These are phyloP conservation scores for Saxicola maurus DNA, from an alignment of 2,797 vertebrate genomes.

Conservation along the genomic window DNA sequence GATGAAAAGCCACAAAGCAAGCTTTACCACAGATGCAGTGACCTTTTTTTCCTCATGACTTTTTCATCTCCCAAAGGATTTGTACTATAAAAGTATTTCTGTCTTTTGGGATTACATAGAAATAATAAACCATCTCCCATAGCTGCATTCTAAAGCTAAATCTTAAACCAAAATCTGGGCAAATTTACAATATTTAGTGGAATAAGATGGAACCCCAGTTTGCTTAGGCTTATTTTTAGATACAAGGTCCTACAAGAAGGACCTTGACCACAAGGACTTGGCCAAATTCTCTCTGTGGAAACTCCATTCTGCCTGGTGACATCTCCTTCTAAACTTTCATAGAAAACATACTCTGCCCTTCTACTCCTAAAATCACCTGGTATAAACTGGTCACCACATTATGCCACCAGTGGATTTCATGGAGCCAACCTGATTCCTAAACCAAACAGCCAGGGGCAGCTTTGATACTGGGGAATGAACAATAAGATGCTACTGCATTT, in stretches of 20 bases:
- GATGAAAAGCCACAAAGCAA: background rate
- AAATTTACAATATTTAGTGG: background rate
- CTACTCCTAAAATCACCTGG: background rate
- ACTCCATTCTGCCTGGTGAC: background rate
- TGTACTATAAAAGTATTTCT: background rate
- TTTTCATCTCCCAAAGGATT: background rate
- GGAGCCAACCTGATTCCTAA: background rate
- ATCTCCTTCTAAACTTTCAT: background rate
- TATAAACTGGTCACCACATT: background rate
- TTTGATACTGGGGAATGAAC: background rate
- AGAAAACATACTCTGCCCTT: background rate
- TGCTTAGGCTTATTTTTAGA: background rate
- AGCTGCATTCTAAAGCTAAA: background rate
- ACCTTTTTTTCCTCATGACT: background rate
- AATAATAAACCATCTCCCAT: background rate
- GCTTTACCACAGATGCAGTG: background rate
- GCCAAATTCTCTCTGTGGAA: background rate
- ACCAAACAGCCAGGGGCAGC: background rate
- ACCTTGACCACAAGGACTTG: background rate
- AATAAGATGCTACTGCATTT: background rate
- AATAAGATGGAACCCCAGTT: background rate
- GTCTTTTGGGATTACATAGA: background rate
- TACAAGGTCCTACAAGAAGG: background rate
- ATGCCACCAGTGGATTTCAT: background rate
- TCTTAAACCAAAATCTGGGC: background rate